phyloP scores from a whole-genome alignment of 1,140 invertebrate genomes.

The Yoshiicerus persimilis region DNA sequence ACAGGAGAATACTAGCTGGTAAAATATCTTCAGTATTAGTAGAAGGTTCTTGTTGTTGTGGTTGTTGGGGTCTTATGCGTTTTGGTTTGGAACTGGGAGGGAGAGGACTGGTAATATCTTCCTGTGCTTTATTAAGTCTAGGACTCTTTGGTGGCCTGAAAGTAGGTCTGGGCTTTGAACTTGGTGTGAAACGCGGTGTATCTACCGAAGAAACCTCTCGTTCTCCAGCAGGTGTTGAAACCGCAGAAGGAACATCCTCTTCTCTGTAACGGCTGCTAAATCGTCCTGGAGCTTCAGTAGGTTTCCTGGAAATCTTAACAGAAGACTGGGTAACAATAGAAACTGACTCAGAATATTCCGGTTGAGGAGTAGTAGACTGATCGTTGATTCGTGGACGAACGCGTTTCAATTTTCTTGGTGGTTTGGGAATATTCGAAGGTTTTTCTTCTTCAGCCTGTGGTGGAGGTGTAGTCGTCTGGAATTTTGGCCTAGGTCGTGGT shows the following conservation, averaged over 20 bases:
- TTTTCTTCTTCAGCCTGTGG: background rate
- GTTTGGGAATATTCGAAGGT: background rate
- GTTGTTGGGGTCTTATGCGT: background rate
- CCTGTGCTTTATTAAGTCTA: background rate
- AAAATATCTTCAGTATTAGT: constrained; percentile 25
- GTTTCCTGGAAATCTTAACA: constrained; percentile 35
- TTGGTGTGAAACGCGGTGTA: background rate
- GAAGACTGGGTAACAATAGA: constrained; percentile 27
- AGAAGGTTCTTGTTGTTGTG: background rate
- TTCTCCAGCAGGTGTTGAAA: background rate
- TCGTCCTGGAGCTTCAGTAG: constrained; percentile 44
- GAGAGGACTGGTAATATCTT: background rate
- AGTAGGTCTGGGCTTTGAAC: constrained; percentile 13
- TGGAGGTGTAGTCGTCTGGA: background rate
- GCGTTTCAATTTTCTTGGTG: background rate
- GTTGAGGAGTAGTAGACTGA: background rate
- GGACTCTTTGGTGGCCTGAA: constrained; percentile 33
- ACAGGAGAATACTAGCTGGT: constrained; percentile 39
- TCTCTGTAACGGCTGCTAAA: constrained; percentile 35
- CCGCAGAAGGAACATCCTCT: background rate
- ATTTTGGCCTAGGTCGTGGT: background rate
- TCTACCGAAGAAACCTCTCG: background rate
- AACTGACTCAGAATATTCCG: background rate
- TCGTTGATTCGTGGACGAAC: background rate
- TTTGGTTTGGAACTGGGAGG: background rate